Base-by-base conservation (phyloP, 2,113 vertebrate genomes). In the Acrocephalus arundinaceus region DNA sequence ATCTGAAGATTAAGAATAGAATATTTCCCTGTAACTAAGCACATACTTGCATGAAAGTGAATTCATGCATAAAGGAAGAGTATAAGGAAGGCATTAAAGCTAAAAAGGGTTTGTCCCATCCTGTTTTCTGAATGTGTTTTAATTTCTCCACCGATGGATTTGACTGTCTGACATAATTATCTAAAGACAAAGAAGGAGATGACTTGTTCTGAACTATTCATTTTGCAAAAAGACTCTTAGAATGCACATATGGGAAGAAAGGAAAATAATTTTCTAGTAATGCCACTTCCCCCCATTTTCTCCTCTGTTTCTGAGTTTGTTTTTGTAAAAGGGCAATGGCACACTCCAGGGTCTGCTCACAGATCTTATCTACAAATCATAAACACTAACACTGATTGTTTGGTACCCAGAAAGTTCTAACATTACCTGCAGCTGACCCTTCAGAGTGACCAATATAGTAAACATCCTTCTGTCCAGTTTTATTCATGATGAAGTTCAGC, bases 391-490 rank as follows among this genome's bases (percentile, higher is more conserved):
- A 41, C 2, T 48, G 62, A 13, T 23, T 54, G 14, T 21, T 72
- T 68, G 39, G 35, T 41, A 52, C 35, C 10, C 35, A 70, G 30
- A 30, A 10, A 41, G 8, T 55, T 28, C 27, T 58, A 12, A n/a
- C 35, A 87, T 67, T 98, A 99, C 99, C 99, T 80, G 98, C 91
- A 3, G 98, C 96, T 66, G 98, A 96, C 13, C 98, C 99, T 97
- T 99, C 98, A 16, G 99, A 99, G 96, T 99, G 99, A 52, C 98
- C 98, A 21, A 99, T 31, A 62, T 99, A 99, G 85, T 97, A 98
- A 30, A 99, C 68, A 85, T 99, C 95, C 30, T 98, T 92, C 92
- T 99, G 98, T 22, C 97, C 95, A 0, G 98, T 99, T 97, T 97
- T 98, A 91, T 99, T 98, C 90, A 98, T 96, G 94, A 99, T 96